Base-by-base conservation (phyloP, 2,888 invertebrate genomes). In the Drosophila mulleri region DNA sequence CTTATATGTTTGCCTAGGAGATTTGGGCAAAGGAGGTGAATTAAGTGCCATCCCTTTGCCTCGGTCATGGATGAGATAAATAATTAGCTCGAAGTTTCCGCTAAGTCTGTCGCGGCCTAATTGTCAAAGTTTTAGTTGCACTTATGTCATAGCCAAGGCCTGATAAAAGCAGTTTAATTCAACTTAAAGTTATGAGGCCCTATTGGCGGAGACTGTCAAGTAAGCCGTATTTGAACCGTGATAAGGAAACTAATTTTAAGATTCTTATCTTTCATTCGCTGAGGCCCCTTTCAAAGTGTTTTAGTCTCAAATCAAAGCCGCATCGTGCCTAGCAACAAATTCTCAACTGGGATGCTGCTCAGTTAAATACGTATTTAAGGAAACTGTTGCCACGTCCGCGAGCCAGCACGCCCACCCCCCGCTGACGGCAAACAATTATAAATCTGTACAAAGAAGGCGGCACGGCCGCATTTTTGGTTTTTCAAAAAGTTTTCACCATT, bases 381-480 rank as follows among this genome's bases (percentile, higher is more conserved):
- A 67, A 18, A 59, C 48, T 37, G 16, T 23, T 16, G 39, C 47
- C 39, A 47, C 18, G 26, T 42, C 35, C 18, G 20, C 12, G 6
- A 5, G n/a, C 39, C 32, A 32, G 11, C 32, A 2, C 4, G 3
- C 26, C 26, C 26, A 3, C 4, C 16, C 11, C 23, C 29, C 16
- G 20, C 58, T 6, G 32, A 12, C 39, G 12, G 18, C 44, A 66
- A 69, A 80, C 78, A 79, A 81, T 79, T 79, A 79, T 70, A 65
- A 78, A 81, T 81, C 74, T 81, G 81, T 60, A 60, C 62, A 80
- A 73, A 57, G 61, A 52, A 42, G 62, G 54, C 53, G 57, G 41
- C 41, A 44, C 35, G 59, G 54, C 59, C 41, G 65, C 56, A 56
- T 57, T 69, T 67, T 70, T 65, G 41, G 62, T 62, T 78, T 66